Evolutionary conservation across 1,140 invertebrate species (phyloP).

Genomic region (Camponotus vicinus): DNA sequence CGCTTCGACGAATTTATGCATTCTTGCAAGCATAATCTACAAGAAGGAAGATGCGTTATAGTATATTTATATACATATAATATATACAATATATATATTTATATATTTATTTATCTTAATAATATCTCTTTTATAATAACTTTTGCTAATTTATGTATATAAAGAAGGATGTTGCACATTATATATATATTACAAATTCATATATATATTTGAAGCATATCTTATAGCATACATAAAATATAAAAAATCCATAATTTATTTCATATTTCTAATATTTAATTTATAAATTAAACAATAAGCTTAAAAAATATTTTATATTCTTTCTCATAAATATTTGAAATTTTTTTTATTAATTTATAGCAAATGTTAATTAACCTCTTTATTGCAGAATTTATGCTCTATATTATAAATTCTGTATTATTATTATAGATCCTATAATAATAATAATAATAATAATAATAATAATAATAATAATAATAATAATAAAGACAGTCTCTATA

Average conservation of each 20-base stretch:
- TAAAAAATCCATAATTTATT: background rate
- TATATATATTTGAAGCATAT: background rate
- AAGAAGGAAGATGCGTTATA: background rate
- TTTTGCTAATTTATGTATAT: background rate
- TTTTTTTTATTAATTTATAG: background rate
- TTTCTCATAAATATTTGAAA: background rate
- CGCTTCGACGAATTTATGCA: constrained; percentile 50
- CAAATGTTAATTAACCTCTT: background rate
- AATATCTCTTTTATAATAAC: background rate
- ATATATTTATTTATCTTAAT: no score
- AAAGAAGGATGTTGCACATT: background rate
- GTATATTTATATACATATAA: background rate
- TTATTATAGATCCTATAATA: no score
- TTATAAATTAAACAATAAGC: background rate
- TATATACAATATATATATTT: no score
- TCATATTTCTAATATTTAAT: background rate
- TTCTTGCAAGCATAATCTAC: background rate
- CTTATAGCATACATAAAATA: background rate
- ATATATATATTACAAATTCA: background rate
- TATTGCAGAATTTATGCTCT: background rate
- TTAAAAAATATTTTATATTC: constrained; percentile 11
- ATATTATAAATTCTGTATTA: background rate
- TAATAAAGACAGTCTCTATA: no score
- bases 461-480: no score
- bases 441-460: no score